Evolutionary conservation across 2,113 vertebrate genomes (phyloP).

Genomic region (Pangasianodon hypophthalmus): DNA sequence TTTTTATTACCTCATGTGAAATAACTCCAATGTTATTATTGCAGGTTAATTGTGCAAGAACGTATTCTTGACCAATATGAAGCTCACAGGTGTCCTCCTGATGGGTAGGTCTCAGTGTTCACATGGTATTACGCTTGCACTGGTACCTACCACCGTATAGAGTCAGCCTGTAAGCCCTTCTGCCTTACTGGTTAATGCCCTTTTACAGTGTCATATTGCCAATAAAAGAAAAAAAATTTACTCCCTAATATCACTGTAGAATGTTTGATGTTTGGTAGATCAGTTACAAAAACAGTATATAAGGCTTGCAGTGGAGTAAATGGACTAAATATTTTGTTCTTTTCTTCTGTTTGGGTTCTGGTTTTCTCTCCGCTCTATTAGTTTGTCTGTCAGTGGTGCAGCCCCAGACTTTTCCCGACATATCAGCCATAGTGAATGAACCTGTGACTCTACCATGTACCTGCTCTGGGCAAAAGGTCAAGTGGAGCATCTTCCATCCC

Average conservation of each 20-base stretch:
- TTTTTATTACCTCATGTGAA: not conserved
- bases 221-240: not conserved
- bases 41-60: not conserved
- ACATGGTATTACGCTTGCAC: not conserved
- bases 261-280: not conserved
- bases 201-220: not conserved
- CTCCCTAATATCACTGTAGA: not conserved
- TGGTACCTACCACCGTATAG: not conserved
- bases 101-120: not conserved
- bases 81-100: not conserved
- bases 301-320: too few species aligned
- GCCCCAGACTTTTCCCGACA: accelerated
- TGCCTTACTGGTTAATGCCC: not conserved
- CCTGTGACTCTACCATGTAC: not conserved
- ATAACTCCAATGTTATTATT: not conserved
- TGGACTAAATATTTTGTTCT: too few species aligned
- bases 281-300: not conserved
- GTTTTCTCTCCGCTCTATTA: not conserved
- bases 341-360: not conserved
- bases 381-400: not conserved
- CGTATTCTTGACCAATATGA: not conserved
- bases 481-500: not conserved
- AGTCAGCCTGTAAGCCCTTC: not conserved
- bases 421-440: not conserved
- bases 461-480: not conserved